Conservation (phyloP, 1,140 invertebrate species). For the Gryon sp. region DNA sequence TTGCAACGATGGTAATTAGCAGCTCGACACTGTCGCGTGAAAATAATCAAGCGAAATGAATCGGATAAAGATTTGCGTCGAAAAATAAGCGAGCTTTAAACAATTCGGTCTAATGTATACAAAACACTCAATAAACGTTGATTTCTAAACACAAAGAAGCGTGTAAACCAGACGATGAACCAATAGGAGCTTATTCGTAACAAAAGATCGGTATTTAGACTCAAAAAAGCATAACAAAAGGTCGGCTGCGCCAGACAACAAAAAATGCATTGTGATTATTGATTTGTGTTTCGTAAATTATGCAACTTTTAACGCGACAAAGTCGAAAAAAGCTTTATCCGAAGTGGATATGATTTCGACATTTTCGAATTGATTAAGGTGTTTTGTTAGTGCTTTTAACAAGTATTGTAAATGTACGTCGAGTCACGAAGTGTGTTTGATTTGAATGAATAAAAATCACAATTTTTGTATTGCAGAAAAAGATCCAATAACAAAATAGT, state of each 20-base stretch:
- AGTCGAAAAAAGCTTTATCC: no score
- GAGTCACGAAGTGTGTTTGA: no score
- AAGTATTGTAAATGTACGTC: no score
- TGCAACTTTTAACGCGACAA: no score
- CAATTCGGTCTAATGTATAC: neutral
- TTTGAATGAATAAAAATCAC: no score
- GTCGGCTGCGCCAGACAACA: no score
- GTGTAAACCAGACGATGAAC: constrained; percentile 15
- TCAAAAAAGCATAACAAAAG: constrained; percentile 26
- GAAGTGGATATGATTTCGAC: no score
- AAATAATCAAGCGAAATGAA: neutral
- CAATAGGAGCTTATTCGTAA: constrained; percentile 24
- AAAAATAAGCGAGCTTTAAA: constrained; percentile 5
- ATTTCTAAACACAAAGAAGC: constrained; percentile 44
- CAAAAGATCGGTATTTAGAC: constrained; percentile 7
- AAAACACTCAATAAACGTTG: constrained; percentile 11
- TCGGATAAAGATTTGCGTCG: neutral
- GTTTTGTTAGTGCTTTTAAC: no score
- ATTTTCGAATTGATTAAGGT: no score
- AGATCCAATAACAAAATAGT: no score
- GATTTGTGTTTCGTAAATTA: neutral
- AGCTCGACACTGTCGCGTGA: neutral
- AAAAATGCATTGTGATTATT: constrained; percentile 18
- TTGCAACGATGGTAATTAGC: neutral
- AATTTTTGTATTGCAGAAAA: no score